A percentile compares a stretch with the other conserved stretches of the same genome.
These are phyloP conservation scores for Crotophaga sulcirostris DNA, from an alignment of 2,113 vertebrate genomes.

Conservation along the genomic window DNA sequence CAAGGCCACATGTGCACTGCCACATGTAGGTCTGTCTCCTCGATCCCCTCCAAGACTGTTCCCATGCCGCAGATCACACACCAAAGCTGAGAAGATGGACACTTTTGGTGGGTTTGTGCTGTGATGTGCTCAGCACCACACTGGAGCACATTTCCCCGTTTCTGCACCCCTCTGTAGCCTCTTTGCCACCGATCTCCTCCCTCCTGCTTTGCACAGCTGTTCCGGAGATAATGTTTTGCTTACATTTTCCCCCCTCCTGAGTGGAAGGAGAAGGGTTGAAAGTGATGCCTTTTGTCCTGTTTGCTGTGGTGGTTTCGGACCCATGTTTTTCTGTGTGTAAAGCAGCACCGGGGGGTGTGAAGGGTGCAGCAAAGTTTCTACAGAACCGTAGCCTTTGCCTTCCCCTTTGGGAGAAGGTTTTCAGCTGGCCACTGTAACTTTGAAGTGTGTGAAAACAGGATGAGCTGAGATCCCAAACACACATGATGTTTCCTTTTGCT, in stretches of 20 bases:
- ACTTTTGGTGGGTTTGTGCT: neutral
- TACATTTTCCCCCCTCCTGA: fast-evolving
- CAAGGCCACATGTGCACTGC: fast-evolving
- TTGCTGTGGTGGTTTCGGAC: neutral
- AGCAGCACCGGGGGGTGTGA: neutral
- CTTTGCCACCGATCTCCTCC: neutral
- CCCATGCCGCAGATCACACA: fast-evolving
- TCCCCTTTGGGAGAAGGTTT: neutral
- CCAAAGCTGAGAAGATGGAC: neutral
- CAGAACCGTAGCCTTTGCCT: fast-evolving
- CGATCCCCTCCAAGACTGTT: fast-evolving
- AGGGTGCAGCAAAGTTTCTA: neutral
- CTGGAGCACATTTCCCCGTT: no score
- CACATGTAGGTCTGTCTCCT: neutral
- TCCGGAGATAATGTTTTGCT: neutral
- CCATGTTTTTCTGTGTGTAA: no score
- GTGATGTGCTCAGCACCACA: fast-evolving
- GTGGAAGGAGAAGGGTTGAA: neutral
- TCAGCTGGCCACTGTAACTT: neutral
- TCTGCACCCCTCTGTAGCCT: fast-evolving
- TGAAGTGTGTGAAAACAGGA: fast-evolving
- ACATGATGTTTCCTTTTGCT: fast-evolving
- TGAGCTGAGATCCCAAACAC: neutral
- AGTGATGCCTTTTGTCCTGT: neutral
- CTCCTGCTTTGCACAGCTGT: neutral